phyloP scores from a whole-genome alignment of 1,140 invertebrate species.

The Zaprionus kolodkinae region DNA sequence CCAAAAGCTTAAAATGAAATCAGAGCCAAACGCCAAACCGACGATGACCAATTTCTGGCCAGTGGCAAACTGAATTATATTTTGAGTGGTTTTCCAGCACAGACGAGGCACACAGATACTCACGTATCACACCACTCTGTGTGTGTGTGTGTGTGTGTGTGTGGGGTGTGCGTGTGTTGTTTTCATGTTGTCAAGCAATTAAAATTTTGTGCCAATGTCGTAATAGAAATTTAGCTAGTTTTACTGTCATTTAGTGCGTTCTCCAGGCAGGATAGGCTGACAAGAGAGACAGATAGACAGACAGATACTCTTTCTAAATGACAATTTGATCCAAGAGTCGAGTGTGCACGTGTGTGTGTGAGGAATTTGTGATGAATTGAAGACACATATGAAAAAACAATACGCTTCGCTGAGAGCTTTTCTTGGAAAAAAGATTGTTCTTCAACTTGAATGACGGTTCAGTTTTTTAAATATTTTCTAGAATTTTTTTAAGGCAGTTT shows the following conservation, averaged over 20 bases:
- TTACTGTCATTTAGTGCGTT: constrained; percentile 53
- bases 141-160: constrained; percentile 48
- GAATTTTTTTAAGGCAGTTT: too few relatives aligned
- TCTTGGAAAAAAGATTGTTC: not conserved
- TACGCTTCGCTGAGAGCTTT: not conserved
- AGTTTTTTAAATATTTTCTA: not conserved
- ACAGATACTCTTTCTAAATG: constrained; percentile 20
- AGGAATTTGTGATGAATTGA: constrained; percentile 69
- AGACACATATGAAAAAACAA: constrained; percentile 21
- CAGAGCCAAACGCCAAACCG: constrained; percentile 56
- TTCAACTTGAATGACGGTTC: not conserved
- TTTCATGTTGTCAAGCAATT: constrained; percentile 76
- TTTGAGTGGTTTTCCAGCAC: constrained; percentile 53
- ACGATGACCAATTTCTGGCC: constrained; percentile 67
- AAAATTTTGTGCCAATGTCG: constrained; percentile 71
- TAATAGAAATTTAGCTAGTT: constrained; percentile 70
- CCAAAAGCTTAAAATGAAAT: constrained; percentile 64
- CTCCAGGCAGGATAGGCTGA: not conserved
- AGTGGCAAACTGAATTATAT: constrained; percentile 72
- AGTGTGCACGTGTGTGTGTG: constrained; percentile 22
- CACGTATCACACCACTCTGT: constrained; percentile 1
- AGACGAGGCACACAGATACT: constrained; percentile 1
- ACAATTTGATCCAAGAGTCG: constrained; percentile 37
- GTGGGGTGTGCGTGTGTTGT: constrained; percentile 5
- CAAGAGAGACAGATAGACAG: not conserved